Base-by-base conservation (phyloP, 1,140 invertebrate genomes). In the Plodia interpunctella region DNA sequence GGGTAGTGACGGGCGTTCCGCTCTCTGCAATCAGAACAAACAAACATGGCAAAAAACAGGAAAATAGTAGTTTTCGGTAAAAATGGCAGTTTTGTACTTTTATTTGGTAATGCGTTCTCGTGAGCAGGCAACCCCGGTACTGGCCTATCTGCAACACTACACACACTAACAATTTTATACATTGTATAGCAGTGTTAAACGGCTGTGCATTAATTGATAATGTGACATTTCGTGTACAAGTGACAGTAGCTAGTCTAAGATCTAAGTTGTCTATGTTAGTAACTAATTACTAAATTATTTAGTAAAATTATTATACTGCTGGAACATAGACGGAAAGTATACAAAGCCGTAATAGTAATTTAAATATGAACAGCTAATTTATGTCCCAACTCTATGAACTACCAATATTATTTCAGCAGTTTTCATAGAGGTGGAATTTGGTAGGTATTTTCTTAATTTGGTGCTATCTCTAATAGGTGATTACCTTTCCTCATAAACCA, bases 81-180 rank as follows among this genome's bases (percentile, higher is more conserved):
- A 30, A 62, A 60, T 60, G 20, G 58, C 64, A 57, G 20, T 57
- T 60, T 72, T 63, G 38, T 44, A 44, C 38, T n/a, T 44, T 44
- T 44, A 44, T 44, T 44, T 44, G 38, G 38, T 15, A 44, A 44
- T 44, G 70, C 75, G 70, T 66, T 68, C 61, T 77, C 66, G 65
- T 53, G 64, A 70, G 63, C 75, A 65, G 71, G 73, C 74, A 74
- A 66, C 70, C 76, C 72, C 76, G 67, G 76, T 72, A 68, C 74
- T 74, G 72, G 69, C 77, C 78, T 80, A 86, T 88, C 85, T 88
- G 86, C 78, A 88, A 88, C 79, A 88, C 86, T 88, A 87, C 82
- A 87, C 74, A 81, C 81, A 74, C 78, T 75, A 72, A 74, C 66
- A 76, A 60, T 62, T 51, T 51, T 61, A 65, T 57, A 68, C 55